These are phyloP conservation scores for Sinotaia quadrata DNA, from an alignment of 2,888 invertebrate species.

Conservation along the genomic window DNA sequence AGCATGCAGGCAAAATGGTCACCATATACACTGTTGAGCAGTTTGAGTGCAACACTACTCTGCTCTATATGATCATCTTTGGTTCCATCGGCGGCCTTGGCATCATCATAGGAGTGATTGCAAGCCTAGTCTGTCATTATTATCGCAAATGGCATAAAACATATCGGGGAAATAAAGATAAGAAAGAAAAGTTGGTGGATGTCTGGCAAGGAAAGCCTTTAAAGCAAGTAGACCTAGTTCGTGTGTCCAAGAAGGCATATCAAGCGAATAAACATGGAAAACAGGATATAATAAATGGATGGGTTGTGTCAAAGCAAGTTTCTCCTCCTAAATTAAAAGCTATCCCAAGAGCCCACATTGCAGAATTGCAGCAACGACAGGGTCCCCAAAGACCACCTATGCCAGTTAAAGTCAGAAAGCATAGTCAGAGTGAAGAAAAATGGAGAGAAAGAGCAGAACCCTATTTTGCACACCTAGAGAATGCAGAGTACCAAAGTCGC, in stretches of 20 bases:
- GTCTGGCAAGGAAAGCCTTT: background rate
- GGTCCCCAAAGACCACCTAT: conserved; percentile 4
- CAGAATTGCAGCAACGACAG: background rate
- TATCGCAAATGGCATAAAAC: conserved; percentile 37
- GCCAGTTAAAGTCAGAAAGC: no score
- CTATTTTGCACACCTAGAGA: background rate
- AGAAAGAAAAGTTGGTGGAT: background rate
- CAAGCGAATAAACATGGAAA: background rate
- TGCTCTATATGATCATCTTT: conserved; percentile 53
- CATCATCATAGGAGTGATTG: conserved; percentile 45
- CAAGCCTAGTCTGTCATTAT: conserved; percentile 46
- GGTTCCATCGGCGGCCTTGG: conserved; percentile 47
- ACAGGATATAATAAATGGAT: conserved; percentile 25
- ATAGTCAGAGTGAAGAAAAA: background rate
- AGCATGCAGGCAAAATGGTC: conserved; percentile 49
- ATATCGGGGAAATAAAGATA: background rate
- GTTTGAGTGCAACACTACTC: conserved; percentile 57
- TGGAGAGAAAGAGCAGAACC: background rate
- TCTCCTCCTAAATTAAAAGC: background rate
- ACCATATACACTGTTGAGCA: conserved; percentile 48
- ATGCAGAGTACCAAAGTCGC: background rate
- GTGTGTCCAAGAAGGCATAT: conserved; percentile 14
- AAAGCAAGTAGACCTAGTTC: conserved; percentile 17
- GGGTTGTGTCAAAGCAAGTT: conserved; percentile 17
- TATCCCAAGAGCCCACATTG: no score